phyloP scores from a whole-genome alignment of 2,888 invertebrate species.

The Crioceris asparagi region DNA sequence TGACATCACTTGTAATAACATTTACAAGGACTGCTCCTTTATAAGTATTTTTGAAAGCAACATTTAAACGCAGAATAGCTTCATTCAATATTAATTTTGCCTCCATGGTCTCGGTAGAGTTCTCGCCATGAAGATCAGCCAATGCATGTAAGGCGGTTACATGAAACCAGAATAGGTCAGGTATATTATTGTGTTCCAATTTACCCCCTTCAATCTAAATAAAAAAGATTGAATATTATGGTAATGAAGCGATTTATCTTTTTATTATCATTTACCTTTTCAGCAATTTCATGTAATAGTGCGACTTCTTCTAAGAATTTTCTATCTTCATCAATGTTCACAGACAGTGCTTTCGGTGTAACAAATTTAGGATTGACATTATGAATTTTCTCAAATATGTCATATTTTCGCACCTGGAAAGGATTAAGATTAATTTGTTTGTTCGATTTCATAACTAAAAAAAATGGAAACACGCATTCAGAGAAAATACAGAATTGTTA shows the following conservation, averaged over 20 bases:
- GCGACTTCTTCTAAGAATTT: constrained; percentile 53
- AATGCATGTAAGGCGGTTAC: constrained; percentile 52
- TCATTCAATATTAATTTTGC: constrained; percentile 50
- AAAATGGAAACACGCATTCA: too few relatives aligned
- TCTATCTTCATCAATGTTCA: constrained; percentile 46
- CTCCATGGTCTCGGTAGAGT: constrained; percentile 53
- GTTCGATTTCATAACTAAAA: too few relatives aligned
- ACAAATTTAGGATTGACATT: constrained; percentile 27
- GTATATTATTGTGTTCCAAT: constrained; percentile 43
- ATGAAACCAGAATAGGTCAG: constrained; percentile 58
- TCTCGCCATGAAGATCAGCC: constrained; percentile 52
- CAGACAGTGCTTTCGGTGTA: constrained; percentile 26
- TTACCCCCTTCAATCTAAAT: constrained; percentile 33
- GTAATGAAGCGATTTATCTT: not conserved
- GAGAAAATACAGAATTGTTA: too few relatives aligned
- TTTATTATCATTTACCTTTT: constrained; percentile 41
- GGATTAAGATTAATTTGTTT: too few relatives aligned
- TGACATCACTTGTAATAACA: constrained; percentile 54
- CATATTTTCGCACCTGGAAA: constrained; percentile 38
- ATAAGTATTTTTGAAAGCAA: constrained; percentile 47
- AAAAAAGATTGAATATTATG: not conserved
- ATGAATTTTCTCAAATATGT: constrained; percentile 30
- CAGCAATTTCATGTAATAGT: constrained; percentile 46
- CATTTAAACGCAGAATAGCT: constrained; percentile 43
- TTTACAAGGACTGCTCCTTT: constrained; percentile 50